phyloP scores from a whole-genome alignment of 2,797 vertebrate species.

The Graptemys geographica region DNA sequence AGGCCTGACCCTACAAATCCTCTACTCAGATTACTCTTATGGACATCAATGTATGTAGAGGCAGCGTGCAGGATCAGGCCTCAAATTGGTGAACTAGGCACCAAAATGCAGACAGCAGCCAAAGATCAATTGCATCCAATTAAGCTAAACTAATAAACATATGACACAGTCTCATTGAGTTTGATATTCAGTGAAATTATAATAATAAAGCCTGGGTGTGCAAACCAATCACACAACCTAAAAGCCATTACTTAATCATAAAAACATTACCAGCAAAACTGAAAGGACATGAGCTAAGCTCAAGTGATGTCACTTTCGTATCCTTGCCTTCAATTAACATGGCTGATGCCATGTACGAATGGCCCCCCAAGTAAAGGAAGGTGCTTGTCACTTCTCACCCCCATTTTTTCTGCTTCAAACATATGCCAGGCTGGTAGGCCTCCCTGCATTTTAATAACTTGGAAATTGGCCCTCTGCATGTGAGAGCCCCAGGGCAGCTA shows the following conservation, averaged over 20 bases:
- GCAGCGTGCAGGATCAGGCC: background rate
- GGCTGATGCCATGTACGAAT: background rate
- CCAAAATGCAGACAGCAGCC: background rate
- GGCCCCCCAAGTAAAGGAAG: background rate
- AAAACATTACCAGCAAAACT: background rate
- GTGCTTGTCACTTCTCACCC: background rate
- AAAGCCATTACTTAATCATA: background rate
- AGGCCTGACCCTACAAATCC: background rate
- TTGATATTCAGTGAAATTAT: background rate
- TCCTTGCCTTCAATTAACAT: background rate
- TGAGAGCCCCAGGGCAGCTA: background rate
- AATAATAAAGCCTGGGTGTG: background rate
- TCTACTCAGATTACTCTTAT: background rate
- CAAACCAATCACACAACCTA: background rate
- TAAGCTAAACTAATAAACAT: background rate
- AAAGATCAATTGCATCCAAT: background rate
- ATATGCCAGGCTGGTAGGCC: background rate
- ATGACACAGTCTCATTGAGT: background rate
- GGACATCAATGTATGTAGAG: background rate
- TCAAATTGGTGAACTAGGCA: background rate
- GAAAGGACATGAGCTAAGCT: background rate
- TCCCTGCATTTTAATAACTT: constrained; percentile 25
- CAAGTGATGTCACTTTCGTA: background rate
- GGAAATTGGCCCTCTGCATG: background rate
- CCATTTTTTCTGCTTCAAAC: background rate